These are phyloP conservation scores for Dicrurus megarhynchus DNA, from an alignment of 2,113 vertebrate genomes.

Conservation along the genomic window DNA sequence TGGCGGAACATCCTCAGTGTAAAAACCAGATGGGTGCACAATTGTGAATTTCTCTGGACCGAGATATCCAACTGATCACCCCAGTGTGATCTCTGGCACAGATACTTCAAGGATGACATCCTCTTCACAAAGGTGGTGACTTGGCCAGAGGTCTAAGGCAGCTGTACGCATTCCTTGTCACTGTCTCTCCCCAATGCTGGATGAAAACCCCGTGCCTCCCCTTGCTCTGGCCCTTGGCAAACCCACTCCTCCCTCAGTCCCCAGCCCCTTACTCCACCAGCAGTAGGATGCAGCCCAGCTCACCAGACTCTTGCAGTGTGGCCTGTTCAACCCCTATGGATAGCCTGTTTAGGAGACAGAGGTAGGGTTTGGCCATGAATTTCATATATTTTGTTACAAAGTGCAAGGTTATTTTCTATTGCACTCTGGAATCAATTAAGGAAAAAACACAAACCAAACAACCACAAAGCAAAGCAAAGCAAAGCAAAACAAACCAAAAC, in stretches of 20 bases:
- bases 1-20: not conserved
- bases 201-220: not conserved
- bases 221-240: not conserved
- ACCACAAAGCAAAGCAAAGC: not conserved
- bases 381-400: not conserved
- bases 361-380: not conserved
- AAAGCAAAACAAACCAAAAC: not conserved
- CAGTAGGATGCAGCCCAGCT: not conserved
- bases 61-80: not conserved
- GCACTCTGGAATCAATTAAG: not conserved
- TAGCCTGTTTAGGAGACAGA: not conserved
- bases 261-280: not conserved
- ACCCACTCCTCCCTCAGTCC: not conserved
- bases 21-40: not conserved
- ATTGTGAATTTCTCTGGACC: not conserved
- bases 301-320: not conserved
- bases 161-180: not conserved
- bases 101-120: not conserved
- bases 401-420: not conserved
- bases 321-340: not conserved
- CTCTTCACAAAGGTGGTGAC: not conserved
- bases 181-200: not conserved
- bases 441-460: not conserved
- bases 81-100: not conserved
- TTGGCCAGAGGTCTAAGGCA: not conserved